Conservation (phyloP, 1,140 invertebrate species). For the Heliconius eleuchia region DNA sequence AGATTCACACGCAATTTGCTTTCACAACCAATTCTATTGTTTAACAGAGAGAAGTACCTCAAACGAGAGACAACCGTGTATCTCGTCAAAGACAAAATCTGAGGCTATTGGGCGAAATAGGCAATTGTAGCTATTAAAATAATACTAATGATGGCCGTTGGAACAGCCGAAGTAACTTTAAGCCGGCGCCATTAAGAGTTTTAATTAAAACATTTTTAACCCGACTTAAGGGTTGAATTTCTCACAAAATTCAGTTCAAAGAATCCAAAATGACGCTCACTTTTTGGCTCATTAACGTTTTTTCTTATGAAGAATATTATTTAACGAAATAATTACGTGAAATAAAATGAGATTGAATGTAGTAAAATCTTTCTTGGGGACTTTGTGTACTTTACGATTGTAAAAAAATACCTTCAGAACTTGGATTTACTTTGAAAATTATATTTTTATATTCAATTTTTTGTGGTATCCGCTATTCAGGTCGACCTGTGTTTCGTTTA, state of each 20-base stretch:
- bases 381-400: conserved; percentile 1
- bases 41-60: neutral
- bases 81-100: conserved; percentile 23
- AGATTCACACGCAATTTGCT: conserved; percentile 11
- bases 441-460: conserved; percentile 9
- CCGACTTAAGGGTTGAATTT: conserved; percentile 25
- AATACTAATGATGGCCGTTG: conserved; percentile 40
- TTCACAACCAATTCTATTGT: neutral
- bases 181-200: conserved; percentile 39
- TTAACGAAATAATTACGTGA: neutral
- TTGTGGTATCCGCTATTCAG: neutral
- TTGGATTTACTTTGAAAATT: conserved; percentile 1
- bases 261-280: conserved; percentile 9
- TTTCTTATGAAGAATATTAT: conserved; percentile 6
- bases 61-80: neutral
- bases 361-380: neutral
- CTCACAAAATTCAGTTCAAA: conserved; percentile 26
- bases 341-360: neutral
- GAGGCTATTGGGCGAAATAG: conserved; percentile 20
- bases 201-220: conserved; percentile 46
- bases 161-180: conserved; percentile 40
- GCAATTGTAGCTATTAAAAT: conserved; percentile 39
- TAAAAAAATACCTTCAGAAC: neutral
- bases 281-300: conserved; percentile 21
- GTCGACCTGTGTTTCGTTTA: neutral